phyloP scores from a whole-genome alignment of 2,797 vertebrate genomes.

The Ceryle rudis region DNA sequence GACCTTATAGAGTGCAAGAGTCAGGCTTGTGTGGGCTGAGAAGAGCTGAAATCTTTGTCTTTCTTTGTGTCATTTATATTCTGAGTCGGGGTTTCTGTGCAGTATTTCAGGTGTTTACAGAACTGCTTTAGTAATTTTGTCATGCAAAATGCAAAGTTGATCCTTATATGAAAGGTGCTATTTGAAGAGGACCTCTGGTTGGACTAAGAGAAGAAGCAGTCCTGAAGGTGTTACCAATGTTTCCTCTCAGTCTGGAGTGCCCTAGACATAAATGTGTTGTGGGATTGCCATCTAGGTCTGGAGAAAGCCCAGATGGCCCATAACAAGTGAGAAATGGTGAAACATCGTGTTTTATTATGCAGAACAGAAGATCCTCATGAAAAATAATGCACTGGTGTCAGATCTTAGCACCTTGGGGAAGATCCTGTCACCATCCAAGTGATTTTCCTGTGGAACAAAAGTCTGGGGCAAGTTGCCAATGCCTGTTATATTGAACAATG shows the following conservation, averaged over 20 bases:
- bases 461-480: constrained; percentile 17
- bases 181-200: not conserved
- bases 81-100: not conserved
- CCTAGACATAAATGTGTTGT: fast-evolving
- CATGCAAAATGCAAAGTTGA: not conserved
- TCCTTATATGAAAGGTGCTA: not conserved
- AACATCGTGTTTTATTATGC: not conserved
- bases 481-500: not conserved
- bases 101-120: not conserved
- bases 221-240: not conserved
- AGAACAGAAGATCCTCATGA: constrained; percentile 6
- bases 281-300: not conserved
- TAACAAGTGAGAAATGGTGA: not conserved
- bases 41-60: not conserved
- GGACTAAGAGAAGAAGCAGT: not conserved
- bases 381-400: constrained; percentile 25
- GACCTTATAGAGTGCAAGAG: not conserved
- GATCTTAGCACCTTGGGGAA: constrained; percentile 28
- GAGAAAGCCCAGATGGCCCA: not conserved
- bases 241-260: not conserved
- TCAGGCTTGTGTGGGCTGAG: not conserved
- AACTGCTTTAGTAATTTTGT: not conserved
- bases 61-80: not conserved
- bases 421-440: constrained; percentile 44
- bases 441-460: constrained; percentile 9